Conservation (phyloP, 2,113 vertebrate genomes). For the Odobenus rosmarus region DNA sequence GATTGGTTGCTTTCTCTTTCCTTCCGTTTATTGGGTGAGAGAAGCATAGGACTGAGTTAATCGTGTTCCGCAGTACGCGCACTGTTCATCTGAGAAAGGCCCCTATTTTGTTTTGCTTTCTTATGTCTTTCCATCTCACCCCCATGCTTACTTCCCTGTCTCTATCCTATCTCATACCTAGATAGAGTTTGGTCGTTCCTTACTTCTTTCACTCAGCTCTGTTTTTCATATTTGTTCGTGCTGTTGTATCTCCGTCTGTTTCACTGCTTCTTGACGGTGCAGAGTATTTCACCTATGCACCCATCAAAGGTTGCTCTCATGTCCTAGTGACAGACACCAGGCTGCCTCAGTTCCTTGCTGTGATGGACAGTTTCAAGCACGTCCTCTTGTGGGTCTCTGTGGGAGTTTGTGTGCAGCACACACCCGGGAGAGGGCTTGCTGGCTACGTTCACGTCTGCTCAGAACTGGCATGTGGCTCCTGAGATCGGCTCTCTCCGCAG, state of each 20-base stretch:
- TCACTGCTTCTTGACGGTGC: background rate
- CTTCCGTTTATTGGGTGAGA: background rate
- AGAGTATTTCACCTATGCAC: background rate
- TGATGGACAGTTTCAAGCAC: background rate
- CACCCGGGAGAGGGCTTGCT: background rate
- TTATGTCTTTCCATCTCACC: background rate
- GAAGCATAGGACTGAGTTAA: background rate
- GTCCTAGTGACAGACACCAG: background rate
- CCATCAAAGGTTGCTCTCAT: background rate
- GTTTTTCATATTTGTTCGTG: background rate
- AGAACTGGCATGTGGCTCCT: background rate
- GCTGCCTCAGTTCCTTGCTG: background rate
- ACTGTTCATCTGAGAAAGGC: background rate
- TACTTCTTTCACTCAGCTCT: background rate
- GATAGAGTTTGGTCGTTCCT: background rate
- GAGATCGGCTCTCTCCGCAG: fast-evolving
- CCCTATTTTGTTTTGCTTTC: background rate
- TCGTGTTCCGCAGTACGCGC: background rate
- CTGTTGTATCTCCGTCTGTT: background rate
- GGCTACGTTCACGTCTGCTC: background rate
- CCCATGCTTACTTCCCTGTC: background rate
- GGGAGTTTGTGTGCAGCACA: background rate
- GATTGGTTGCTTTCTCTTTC: background rate
- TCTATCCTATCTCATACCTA: too few species aligned
- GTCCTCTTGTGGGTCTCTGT: background rate